Evolutionary conservation across 2,113 vertebrate species (phyloP).

Genomic region (Passer montanus): DNA sequence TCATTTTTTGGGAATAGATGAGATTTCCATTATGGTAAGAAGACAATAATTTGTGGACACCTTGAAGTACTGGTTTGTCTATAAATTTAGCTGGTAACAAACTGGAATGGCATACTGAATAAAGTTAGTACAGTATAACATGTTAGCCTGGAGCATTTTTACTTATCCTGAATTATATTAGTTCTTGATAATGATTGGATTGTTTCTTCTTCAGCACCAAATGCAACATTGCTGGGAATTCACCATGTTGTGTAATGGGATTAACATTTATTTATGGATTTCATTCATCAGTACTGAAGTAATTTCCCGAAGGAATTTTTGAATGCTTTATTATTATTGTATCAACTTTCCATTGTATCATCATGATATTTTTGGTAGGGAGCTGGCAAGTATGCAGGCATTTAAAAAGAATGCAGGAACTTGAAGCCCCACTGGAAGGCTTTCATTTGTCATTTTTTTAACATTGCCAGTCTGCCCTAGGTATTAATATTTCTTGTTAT

Average conservation of each 20-base stretch:
- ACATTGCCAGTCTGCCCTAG: background rate
- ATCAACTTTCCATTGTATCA: slow-evolving; percentile 46
- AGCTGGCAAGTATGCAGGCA: slow-evolving; percentile 4
- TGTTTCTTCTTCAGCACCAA: background rate
- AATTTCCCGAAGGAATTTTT: slow-evolving; percentile 39
- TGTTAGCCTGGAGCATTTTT: background rate
- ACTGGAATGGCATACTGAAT: background rate
- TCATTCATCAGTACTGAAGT: slow-evolving; percentile 52
- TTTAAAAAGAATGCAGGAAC: slow-evolving; percentile 16
- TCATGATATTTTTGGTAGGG: slow-evolving; percentile 35
- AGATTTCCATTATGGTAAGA: background rate
- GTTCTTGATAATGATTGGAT: background rate
- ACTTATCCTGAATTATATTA: background rate
- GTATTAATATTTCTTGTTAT: background rate
- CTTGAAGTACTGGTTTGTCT: background rate
- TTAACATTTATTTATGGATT: slow-evolving; percentile 46
- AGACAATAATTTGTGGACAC: background rate
- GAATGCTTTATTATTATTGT: slow-evolving; percentile 39
- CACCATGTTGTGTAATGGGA: background rate
- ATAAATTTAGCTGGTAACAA: background rate
- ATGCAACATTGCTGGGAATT: slow-evolving; percentile 28
- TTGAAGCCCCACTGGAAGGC: background rate
- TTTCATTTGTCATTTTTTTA: background rate
- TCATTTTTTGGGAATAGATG: background rate
- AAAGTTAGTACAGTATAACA: background rate